These are phyloP conservation scores for Drosophila novamexicana DNA, from an alignment of 1,140 invertebrate species.

Conservation along the genomic window DNA sequence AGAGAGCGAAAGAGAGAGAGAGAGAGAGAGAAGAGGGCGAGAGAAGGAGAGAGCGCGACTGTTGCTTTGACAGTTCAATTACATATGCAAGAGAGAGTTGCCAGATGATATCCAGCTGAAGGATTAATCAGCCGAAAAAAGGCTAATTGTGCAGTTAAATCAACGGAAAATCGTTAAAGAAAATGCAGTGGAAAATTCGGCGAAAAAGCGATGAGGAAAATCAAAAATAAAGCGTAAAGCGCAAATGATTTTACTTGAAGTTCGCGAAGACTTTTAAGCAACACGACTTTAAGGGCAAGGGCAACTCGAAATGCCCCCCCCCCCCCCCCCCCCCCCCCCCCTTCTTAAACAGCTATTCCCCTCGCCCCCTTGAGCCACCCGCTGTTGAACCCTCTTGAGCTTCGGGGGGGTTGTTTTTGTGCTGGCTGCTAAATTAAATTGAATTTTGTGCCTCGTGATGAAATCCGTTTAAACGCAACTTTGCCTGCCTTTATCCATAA, in stretches of 20 bases:
- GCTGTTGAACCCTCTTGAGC: neutral
- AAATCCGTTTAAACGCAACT: slow-evolving; percentile 79
- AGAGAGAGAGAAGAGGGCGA: neutral
- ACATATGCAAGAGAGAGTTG: slow-evolving; percentile 10
- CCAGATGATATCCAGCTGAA: neutral
- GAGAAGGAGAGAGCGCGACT: neutral
- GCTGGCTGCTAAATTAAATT: slow-evolving; percentile 73
- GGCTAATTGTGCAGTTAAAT: neutral
- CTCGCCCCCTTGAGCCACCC: neutral
- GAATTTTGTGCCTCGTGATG: slow-evolving; percentile 64
- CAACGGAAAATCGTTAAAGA: neutral
- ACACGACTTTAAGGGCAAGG: too few relatives aligned
- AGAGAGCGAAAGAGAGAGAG: neutral
- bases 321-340: too few relatives aligned
- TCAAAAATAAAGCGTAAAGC: slow-evolving; percentile 40
- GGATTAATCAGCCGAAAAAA: neutral
- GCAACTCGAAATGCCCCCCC: too few relatives aligned
- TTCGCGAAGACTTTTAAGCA: slow-evolving; percentile 19
- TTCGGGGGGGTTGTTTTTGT: slow-evolving; percentile 31
- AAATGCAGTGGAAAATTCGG: neutral
- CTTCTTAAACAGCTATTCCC: too few relatives aligned
- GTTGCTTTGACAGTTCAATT: slow-evolving; percentile 14
- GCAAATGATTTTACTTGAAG: slow-evolving; percentile 80
- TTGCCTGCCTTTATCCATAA: slow-evolving; percentile 11
- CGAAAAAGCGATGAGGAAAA: neutral